Conservation (phyloP, 2,113 vertebrate species). For the Vulpes lagopus region DNA sequence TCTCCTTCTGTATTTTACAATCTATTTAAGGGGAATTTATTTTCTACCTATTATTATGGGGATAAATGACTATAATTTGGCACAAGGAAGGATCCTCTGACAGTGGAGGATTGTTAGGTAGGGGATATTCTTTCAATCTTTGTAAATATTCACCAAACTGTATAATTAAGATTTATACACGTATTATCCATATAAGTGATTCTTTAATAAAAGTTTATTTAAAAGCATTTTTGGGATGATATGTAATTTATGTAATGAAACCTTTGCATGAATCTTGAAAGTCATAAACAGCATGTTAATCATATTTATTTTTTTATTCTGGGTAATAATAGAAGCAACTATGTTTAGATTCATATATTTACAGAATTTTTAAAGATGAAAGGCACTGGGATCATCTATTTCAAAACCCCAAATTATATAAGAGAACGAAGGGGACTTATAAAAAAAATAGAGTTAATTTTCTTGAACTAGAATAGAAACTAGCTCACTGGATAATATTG, state of each 20-base stretch:
- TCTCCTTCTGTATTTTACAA: not conserved
- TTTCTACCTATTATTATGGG: not conserved
- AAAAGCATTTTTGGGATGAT: not conserved
- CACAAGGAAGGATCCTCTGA: not conserved
- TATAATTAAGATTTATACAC: not conserved
- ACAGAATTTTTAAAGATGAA: not conserved
- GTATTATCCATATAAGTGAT: not conserved
- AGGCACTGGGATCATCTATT: conserved; percentile 28
- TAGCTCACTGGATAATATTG: conserved; percentile 58
- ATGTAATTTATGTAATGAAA: not conserved
- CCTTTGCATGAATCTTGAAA: conserved; percentile 10
- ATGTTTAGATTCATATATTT: conserved; percentile 42
- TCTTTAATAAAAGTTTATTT: not conserved
- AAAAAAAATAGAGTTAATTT: conserved; percentile 66
- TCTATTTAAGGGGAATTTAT: not conserved
- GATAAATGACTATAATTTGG: not conserved
- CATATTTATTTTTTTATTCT: not conserved
- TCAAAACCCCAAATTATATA: conserved; percentile 29
- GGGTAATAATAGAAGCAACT: not conserved
- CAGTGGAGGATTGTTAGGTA: not conserved
- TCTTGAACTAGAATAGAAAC: conserved; percentile 67
- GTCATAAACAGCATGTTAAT: not conserved
- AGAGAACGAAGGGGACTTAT: conserved; percentile 33
- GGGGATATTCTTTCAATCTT: not conserved
- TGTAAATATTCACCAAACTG: conserved; percentile 5